Conservation (phyloP, 2,113 vertebrate genomes). For the Neoarius graeffei region DNA sequence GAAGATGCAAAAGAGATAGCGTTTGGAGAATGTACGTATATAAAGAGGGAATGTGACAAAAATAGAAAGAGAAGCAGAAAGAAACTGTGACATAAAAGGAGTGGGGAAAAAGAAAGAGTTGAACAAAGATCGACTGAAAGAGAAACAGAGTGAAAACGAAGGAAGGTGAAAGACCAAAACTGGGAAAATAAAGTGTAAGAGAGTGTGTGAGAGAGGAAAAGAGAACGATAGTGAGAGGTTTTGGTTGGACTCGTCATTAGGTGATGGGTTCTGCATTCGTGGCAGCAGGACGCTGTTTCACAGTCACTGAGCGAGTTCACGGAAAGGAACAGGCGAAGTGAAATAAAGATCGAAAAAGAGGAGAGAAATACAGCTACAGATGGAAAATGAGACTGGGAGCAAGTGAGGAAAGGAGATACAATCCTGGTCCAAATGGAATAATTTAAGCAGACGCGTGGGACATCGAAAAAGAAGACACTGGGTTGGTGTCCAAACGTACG, state of each 20-base stretch:
- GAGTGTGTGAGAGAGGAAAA: not conserved
- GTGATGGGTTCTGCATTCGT: conserved; percentile 24
- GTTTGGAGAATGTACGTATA: not conserved
- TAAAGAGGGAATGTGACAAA: not conserved
- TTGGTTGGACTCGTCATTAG: not conserved
- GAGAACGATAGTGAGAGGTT: not conserved
- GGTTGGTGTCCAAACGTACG: not conserved
- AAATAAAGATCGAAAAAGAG: not conserved
- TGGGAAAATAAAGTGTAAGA: not conserved
- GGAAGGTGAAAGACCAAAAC: not conserved
- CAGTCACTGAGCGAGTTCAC: not conserved
- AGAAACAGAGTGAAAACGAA: not conserved
- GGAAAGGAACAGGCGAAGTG: not conserved
- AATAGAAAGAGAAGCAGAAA: not conserved
- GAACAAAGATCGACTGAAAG: not conserved
- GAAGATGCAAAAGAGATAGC: no score
- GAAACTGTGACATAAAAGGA: not conserved
- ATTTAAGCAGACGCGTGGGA: not conserved
- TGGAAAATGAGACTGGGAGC: not conserved
- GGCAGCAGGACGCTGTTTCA: conserved; percentile 7
- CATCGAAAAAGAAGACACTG: not conserved
- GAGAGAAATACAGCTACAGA: not conserved
- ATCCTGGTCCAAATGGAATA: not conserved
- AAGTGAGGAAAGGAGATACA: not conserved
- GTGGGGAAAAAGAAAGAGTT: not conserved